Base-by-base conservation (phyloP, 2,113 vertebrate genomes). In the Microtus ochrogaster region DNA sequence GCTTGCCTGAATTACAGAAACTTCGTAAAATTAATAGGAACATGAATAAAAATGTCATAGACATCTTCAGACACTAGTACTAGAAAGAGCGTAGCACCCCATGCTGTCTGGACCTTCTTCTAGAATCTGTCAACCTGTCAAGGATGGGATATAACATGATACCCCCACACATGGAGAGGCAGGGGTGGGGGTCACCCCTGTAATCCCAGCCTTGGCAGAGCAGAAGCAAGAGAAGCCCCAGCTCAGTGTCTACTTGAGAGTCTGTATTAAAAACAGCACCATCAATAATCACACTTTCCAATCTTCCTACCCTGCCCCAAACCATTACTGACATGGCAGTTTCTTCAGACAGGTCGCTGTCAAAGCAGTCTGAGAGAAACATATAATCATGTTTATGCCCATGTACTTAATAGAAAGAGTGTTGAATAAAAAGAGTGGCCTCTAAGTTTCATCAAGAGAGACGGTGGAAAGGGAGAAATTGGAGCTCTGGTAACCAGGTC, bases 221-320 rank as follows among this genome's bases (percentile, higher is more conserved):
- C 24, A 49, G 30, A 86, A 36, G 44, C 65, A n/a, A 33, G 30
- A 87, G 65, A 49, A 36, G 26, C 65, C 36, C 7, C 3, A 7
- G 1, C 28, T 85, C 63, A 68, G 7, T 22, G 11, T 70, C 44
- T 70, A 14, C 44, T 52, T 0, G 12, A 87, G 44, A 26, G 47
- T 47, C 84, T 87, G 65, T 52, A 33, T 14, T 33, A 33, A 70
- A 70, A 86, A 7, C 39, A 44, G 14, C 39, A 44, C 66, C 52
- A 82, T 14, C 24, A 22, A 68, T 24, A 76, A 19, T 2, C 17
- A 65, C 4, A 21, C 7, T n/a, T 72, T 49, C 5, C 30, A 16
- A 39, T 1, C 4, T 30, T 8, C 33, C 49, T 41, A 28, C 10
- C 6, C 5, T 2, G 2, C 3, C 36, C 2, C 4, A 66, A 68